A percentile compares a stretch with the other conserved stretches of the same genome.
Conservation (phyloP, 2,113 vertebrate species). For the Nettapus auritus region DNA sequence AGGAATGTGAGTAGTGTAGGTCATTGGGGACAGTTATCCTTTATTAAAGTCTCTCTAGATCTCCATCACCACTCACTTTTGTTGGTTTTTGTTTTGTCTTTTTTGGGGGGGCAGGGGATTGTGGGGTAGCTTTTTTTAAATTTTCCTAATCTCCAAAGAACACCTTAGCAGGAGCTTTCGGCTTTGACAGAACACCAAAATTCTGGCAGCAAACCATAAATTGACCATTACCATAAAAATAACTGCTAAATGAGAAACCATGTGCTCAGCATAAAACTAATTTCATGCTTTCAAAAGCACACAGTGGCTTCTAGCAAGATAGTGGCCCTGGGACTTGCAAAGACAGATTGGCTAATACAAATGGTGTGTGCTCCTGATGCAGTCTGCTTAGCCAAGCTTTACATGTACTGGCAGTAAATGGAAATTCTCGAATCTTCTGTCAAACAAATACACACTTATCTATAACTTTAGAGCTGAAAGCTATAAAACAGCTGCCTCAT, state of each 20-base stretch:
- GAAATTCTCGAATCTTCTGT: constrained; percentile 80
- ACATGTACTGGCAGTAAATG: constrained; percentile 76
- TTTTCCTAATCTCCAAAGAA: constrained; percentile 65
- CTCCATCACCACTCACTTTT: background rate
- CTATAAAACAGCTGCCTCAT: constrained; percentile 77
- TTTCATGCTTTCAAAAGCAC: constrained; percentile 91
- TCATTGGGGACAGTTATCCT: background rate
- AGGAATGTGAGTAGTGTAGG: background rate
- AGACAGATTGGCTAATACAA: constrained; percentile 83
- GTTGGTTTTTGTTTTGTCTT: too few relatives aligned
- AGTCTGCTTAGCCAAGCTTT: constrained; percentile 80
- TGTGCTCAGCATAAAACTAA: constrained; percentile 86
- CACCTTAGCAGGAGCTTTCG: constrained; percentile 80
- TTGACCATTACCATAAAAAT: constrained; percentile 87
- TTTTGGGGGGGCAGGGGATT: accelerated
- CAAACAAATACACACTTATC: constrained; percentile 78
- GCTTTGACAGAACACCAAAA: constrained; percentile 75
- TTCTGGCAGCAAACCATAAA: constrained; percentile 80
- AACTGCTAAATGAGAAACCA: constrained; percentile 83
- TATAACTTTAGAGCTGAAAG: constrained; percentile 73
- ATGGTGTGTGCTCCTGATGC: constrained; percentile 76
- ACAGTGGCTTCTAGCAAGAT: constrained; percentile 83
- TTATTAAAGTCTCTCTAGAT: constrained; percentile 51
- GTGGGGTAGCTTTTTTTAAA: background rate
- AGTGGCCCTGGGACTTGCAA: constrained; percentile 83